Evolutionary conservation across 1,140 invertebrate genomes (phyloP), one percentile per base, ranked within the genome.

Genomic region (Eurosta solidaginis): DNA sequence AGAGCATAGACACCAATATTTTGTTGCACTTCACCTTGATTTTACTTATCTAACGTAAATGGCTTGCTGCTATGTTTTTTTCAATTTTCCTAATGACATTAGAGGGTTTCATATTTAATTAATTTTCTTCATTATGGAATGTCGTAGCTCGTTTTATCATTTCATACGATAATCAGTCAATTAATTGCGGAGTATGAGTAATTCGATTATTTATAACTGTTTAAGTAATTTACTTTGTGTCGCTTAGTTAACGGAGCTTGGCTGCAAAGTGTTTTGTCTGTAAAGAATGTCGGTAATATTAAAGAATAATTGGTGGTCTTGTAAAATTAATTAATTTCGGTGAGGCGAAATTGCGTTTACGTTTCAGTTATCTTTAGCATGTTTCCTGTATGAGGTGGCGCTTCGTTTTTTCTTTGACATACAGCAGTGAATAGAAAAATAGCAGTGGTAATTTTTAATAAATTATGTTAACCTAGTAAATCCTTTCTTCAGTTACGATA

Each of bases 101-200:
- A 68, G 10, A 33, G n/a, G 59, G 33, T n/a, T 40, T 10, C 33
- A 68, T 14, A 68, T 68, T 68, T 68, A 68, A 68, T 68, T 68
- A 68, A 6, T 68, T 42, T 17, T 22, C 59, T n/a, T 9, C n/a
- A 42, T 42, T 40, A 22, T 42, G 33, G 1, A 6, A 40, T 52
- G 49, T 52, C 20, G n/a, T n/a, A 33, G 3, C 22, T 59, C 3
- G 17, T 10, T 59, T n/a, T 59, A 36, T 59, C 22, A 27, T 25
- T 25, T 14, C 7, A 54, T 10, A 14, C 7, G 52, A 47, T 54
- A 54, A 29, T 29, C 52, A 54, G 2, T 29, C 27, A 10, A 3
- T 17, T 47, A 47, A 68, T 17, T 33, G 14, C 33, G 5, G 54
- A 6, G 54, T n/a, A 29, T 33, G 12, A 33, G 54, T 59, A 59